Evolutionary conservation across 2,888 invertebrate genomes (phyloP).

Genomic region (Lasioglossum figueresi): DNA sequence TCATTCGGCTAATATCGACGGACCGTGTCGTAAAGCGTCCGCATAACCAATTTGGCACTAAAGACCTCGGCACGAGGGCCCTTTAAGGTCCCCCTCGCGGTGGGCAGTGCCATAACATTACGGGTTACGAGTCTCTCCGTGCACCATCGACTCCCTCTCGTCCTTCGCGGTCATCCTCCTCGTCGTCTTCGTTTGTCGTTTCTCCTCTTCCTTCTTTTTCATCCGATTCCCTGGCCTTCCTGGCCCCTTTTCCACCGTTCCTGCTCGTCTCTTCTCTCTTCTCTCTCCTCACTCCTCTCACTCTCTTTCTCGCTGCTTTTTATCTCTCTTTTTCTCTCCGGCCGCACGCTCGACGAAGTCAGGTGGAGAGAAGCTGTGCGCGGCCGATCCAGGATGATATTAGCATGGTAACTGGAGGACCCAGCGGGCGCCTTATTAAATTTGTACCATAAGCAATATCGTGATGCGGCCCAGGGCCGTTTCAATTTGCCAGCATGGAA

Average conservation of each 20-base stretch:
- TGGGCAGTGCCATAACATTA: slow-evolving; percentile 79
- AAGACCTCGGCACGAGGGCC: slow-evolving; percentile 75
- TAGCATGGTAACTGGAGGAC: slow-evolving; percentile 80
- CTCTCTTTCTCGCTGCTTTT: slow-evolving; percentile 46
- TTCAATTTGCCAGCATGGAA: slow-evolving; percentile 76
- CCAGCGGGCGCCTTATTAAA: slow-evolving; percentile 81
- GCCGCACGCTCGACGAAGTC: slow-evolving; percentile 62
- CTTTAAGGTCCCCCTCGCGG: slow-evolving; percentile 75
- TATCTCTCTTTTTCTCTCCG: slow-evolving; percentile 51
- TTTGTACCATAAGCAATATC: slow-evolving; percentile 78
- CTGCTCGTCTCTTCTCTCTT: slow-evolving; percentile 9
- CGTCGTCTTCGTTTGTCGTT: slow-evolving; percentile 51
- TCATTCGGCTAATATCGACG: slow-evolving; percentile 76
- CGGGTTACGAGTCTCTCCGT: slow-evolving; percentile 76
- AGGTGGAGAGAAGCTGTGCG: slow-evolving; percentile 76
- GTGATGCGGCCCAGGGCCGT: slow-evolving; percentile 71
- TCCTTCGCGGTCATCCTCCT: slow-evolving; percentile 61
- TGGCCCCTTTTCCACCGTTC: slow-evolving; percentile 61
- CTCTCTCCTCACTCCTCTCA: slow-evolving; percentile 33
- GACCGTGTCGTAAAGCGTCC: slow-evolving; percentile 77
- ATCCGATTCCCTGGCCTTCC: slow-evolving; percentile 43
- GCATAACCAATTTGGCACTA: slow-evolving; percentile 81
- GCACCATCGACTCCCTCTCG: slow-evolving; percentile 56
- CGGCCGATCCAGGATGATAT: slow-evolving; percentile 75
- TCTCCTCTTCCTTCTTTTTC: slow-evolving; percentile 29